A percentile compares a stretch with the other conserved stretches of the same genome.
These are phyloP conservation scores for Vulpes vulpes DNA, from an alignment of 2,113 vertebrate genomes.

Conservation along the genomic window DNA sequence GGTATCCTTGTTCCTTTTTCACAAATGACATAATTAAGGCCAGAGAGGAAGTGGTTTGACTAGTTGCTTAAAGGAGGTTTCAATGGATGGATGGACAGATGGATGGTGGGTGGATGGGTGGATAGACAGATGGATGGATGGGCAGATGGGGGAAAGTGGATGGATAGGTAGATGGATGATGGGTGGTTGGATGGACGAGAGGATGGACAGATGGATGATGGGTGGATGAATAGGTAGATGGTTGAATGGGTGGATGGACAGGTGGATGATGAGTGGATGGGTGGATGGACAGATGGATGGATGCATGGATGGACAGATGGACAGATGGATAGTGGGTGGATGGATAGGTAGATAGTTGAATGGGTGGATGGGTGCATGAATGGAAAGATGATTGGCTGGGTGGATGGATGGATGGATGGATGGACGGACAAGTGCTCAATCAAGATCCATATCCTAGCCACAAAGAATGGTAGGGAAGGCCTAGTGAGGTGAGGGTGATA, in stretches of 20 bases:
- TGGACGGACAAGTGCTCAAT: neutral
- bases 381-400: no score
- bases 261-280: neutral
- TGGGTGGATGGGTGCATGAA: fast-evolving
- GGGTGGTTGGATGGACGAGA: neutral
- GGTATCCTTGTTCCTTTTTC: neutral
- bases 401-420: neutral
- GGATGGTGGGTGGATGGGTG: neutral
- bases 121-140: neutral
- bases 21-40: neutral
- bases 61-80: neutral
- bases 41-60: neutral
- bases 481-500: neutral
- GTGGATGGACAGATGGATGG: neutral
- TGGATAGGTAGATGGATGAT: neutral
- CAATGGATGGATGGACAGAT: neutral
- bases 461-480: neutral
- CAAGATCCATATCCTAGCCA: neutral
- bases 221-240: fast-evolving
- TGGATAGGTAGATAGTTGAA: fast-evolving
- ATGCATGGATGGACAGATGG: neutral
- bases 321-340: no score
- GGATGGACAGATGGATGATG: neutral
- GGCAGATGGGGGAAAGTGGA: neutral
- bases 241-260: neutral